These are phyloP conservation scores for Pantherophis vulpinus DNA, from an alignment of 2,797 vertebrate species.

Conservation along the genomic window DNA sequence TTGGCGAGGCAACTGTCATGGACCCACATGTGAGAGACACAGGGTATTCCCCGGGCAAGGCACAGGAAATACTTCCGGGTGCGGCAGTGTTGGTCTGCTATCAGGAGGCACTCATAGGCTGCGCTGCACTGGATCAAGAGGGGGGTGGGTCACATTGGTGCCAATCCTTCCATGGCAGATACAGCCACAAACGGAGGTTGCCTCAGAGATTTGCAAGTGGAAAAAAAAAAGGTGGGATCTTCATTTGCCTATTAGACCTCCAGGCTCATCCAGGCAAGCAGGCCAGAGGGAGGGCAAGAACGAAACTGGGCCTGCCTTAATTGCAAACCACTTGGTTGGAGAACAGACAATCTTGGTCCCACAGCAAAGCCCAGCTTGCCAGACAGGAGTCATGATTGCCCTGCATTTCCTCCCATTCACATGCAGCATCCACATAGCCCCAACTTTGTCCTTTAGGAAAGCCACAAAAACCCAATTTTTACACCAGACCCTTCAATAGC, in stretches of 20 bases:
- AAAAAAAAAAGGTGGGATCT: neutral
- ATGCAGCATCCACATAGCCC: neutral
- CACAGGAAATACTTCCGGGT: slow-evolving; percentile 93
- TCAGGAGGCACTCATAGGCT: slow-evolving; percentile 91
- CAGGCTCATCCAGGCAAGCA: neutral
- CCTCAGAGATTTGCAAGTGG: neutral
- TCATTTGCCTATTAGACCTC: too few relatives aligned
- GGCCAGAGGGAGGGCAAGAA: neutral
- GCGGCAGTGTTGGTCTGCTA: slow-evolving; percentile 93
- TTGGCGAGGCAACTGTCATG: slow-evolving; percentile 94
- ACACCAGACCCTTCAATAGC: neutral
- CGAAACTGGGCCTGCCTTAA: too few relatives aligned
- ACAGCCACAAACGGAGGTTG: neutral
- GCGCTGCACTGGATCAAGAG: slow-evolving; percentile 82
- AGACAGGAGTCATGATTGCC: neutral
- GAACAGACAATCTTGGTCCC: neutral
- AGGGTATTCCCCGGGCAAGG: slow-evolving; percentile 92
- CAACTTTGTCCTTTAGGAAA: neutral
- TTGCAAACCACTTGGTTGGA: neutral
- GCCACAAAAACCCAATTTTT: neutral
- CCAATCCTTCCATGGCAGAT: neutral
- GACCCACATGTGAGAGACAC: slow-evolving; percentile 95
- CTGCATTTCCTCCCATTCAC: neutral
- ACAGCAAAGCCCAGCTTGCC: neutral
- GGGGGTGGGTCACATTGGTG: neutral